phyloP scores from a whole-genome alignment of 2,113 vertebrate genomes.

The Acanthisitta chloris region DNA sequence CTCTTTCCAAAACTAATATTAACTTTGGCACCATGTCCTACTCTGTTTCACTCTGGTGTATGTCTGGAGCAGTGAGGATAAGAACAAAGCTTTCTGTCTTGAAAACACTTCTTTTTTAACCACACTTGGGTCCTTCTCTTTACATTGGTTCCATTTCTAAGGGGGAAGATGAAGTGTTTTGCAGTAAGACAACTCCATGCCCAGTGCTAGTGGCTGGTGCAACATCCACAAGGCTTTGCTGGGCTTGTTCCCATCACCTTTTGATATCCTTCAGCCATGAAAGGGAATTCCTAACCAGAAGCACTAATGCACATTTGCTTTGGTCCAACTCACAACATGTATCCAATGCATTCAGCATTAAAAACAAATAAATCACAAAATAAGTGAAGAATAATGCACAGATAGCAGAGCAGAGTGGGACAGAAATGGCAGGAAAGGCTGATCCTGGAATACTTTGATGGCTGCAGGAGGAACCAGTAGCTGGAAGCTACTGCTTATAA shows the following conservation, averaged over 20 bases:
- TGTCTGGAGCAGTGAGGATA: neutral
- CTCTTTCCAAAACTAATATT: constrained; percentile 60
- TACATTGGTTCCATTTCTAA: neutral
- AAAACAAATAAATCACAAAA: neutral
- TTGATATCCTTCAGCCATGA: too few relatives aligned
- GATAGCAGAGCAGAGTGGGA: neutral
- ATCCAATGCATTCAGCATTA: neutral
- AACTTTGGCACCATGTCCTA: neutral
- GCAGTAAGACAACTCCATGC: neutral
- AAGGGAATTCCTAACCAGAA: neutral
- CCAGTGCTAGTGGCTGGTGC: fast-evolving
- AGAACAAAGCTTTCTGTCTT: constrained; percentile 3
- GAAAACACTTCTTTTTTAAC: neutral
- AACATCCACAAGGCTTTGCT: neutral
- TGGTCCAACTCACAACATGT: neutral
- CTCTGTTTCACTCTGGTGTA: neutral
- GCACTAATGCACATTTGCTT: neutral
- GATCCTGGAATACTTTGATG: neutral
- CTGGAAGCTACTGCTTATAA: neutral
- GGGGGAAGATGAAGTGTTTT: neutral
- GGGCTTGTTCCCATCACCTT: neutral
- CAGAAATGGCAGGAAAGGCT: neutral
- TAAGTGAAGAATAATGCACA: neutral
- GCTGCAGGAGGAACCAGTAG: neutral
- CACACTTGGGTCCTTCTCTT: neutral